Conservation (phyloP, 2,888 invertebrate genomes). For the Acronicta alni region DNA sequence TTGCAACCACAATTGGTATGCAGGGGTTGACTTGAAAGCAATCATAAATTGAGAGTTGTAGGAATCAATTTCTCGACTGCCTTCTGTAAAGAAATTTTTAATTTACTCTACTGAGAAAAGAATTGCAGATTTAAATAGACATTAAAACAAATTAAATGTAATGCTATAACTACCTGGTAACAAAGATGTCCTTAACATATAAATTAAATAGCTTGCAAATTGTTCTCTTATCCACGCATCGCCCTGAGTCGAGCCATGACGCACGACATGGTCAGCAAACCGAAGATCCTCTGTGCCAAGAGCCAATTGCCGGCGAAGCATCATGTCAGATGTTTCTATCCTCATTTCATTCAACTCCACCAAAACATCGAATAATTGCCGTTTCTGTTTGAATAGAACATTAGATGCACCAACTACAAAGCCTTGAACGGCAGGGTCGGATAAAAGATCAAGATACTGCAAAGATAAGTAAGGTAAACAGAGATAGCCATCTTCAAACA, state of each 20-base stretch:
- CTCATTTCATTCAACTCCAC: conserved; percentile 96
- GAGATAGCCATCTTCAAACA: conserved; percentile 97
- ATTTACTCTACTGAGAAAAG: neutral
- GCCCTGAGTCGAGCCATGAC: conserved; percentile 93
- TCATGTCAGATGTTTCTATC: conserved; percentile 94
- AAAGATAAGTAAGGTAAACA: conserved; percentile 98
- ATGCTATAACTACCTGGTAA: conserved; percentile 88
- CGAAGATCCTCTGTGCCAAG: conserved; percentile 98
- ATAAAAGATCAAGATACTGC: conserved; percentile 97
- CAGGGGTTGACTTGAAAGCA: conserved; percentile 96
- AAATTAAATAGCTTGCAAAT: conserved; percentile 95
- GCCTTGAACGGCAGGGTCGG: conserved; percentile 95
- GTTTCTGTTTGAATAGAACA: conserved; percentile 98
- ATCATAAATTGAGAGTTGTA: conserved; percentile 95
- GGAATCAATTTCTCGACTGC: conserved; percentile 94
- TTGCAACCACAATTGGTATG: conserved; percentile 95
- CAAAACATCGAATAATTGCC: conserved; percentile 96
- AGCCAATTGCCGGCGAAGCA: conserved; percentile 94
- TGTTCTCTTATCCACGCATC: conserved; percentile 99
- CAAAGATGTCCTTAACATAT: conserved; percentile 94
- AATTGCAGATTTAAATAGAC: no score
- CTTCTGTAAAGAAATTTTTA: conserved; percentile 87
- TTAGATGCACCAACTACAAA: conserved; percentile 99
- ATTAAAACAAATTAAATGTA: no score
- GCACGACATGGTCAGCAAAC: conserved; percentile 97